These are phyloP conservation scores for Macrophya annulata DNA, from an alignment of 2,888 invertebrate species.

Conservation along the genomic window DNA sequence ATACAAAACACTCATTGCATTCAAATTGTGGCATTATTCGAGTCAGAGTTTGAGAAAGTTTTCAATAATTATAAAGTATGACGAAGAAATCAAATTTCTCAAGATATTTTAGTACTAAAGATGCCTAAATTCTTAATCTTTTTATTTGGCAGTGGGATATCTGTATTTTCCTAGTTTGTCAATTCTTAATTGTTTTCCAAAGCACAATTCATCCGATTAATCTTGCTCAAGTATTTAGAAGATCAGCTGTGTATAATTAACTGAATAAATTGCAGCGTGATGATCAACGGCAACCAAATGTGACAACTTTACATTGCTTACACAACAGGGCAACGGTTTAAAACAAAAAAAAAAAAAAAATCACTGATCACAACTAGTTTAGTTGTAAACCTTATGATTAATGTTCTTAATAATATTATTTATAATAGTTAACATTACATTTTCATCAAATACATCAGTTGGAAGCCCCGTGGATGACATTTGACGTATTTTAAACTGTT, in stretches of 20 bases:
- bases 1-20: too few relatives aligned
- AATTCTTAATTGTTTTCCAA: not conserved
- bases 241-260: not conserved
- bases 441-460: slow-evolving; percentile 55
- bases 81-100: not conserved
- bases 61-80: not conserved
- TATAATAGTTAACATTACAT: slow-evolving; percentile 51
- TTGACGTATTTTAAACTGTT: slow-evolving; percentile 37
- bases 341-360: slow-evolving; percentile 1
- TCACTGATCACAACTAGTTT: slow-evolving; percentile 45
- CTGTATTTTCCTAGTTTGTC: not conserved
- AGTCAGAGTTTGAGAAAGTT: too few relatives aligned
- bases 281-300: not conserved
- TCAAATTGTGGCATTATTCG: too few relatives aligned
- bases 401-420: slow-evolving; percentile 44
- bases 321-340: slow-evolving; percentile 33
- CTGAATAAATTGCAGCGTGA: slow-evolving; percentile 14
- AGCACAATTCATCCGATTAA: not conserved
- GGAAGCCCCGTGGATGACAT: slow-evolving; percentile 55
- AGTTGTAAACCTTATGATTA: slow-evolving; percentile 42
- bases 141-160: not conserved
- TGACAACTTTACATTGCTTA: slow-evolving; percentile 2
- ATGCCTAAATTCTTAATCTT: not conserved
- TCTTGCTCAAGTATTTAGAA: not conserved
- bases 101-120: not conserved